A percentile compares a stretch with the other conserved stretches of the same genome.
These are phyloP conservation scores for Aphidoletes aphidimyza DNA, from an alignment of 2,888 invertebrate species.

Conservation along the genomic window DNA sequence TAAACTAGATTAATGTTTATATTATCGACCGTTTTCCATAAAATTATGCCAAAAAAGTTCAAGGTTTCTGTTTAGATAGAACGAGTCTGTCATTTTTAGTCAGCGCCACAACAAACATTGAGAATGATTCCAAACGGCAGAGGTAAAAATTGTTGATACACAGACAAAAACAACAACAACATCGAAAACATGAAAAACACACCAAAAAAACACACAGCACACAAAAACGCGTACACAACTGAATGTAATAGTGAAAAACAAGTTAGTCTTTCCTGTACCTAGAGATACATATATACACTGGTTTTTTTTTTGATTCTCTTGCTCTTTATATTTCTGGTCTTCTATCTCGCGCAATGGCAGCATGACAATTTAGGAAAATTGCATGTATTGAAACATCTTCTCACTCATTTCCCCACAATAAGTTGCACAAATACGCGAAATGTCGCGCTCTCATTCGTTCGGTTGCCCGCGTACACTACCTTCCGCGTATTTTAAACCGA, in stretches of 20 bases:
- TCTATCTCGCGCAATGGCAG: neutral
- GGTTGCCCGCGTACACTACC: neutral
- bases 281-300: conserved; percentile 24
- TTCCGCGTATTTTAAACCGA: neutral
- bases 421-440: neutral
- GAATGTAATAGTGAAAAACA: conserved; percentile 46
- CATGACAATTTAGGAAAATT: conserved; percentile 47
- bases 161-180: too few species aligned
- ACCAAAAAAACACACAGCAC: neutral
- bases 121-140: conserved; percentile 12
- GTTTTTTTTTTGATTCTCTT: conserved; percentile 25
- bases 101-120: neutral
- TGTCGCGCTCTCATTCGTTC: neutral
- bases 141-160: conserved; percentile 15
- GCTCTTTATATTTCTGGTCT: conserved; percentile 22
- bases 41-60: neutral
- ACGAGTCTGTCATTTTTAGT: neutral
- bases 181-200: too few species aligned
- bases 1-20: too few species aligned
- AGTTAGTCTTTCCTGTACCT: conserved; percentile 48
- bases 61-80: conserved; percentile 13
- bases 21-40: too few species aligned
- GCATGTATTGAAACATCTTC: conserved; percentile 39
- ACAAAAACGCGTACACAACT: conserved; percentile 43
- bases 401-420: too few species aligned